Percentiles rank a stretch among this genome's conserved stretches.
Evolutionary conservation across 1,140 invertebrate genomes (phyloP).

Genomic region (Papilio machaon): DNA sequence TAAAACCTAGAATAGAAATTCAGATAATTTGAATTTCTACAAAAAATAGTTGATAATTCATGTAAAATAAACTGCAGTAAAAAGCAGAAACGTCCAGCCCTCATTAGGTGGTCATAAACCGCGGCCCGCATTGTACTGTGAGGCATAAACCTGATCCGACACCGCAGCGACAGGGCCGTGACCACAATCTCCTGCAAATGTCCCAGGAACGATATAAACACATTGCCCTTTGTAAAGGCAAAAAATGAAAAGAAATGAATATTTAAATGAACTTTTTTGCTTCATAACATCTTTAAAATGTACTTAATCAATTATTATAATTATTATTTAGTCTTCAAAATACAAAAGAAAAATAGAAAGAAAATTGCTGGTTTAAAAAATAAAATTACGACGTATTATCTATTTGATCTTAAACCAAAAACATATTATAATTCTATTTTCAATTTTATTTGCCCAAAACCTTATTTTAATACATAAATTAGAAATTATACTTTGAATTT

Average conservation of each 20-base stretch:
- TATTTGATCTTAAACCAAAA: too few relatives aligned
- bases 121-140: constrained; percentile 26
- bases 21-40: too few relatives aligned
- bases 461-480: background rate
- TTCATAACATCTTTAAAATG: too few relatives aligned
- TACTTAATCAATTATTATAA: too few relatives aligned
- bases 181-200: constrained; percentile 21
- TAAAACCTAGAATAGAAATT: too few relatives aligned
- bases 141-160: constrained; percentile 15
- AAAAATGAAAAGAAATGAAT: background rate
- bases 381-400: too few relatives aligned
- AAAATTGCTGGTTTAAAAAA: too few relatives aligned
- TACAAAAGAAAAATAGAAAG: too few relatives aligned
- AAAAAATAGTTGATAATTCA: too few relatives aligned
- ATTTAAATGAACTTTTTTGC: too few relatives aligned
- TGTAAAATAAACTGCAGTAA: background rate
- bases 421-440: background rate
- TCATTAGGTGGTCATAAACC: constrained; percentile 23
- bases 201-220: constrained; percentile 16
- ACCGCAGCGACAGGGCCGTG: background rate
- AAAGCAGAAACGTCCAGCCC: background rate
- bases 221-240: background rate
- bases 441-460: background rate
- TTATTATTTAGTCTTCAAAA: too few relatives aligned
- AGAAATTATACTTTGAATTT: too few relatives aligned